Percentiles rank a stretch among this genome's conserved stretches.
Conservation (phyloP, 2,888 invertebrate species). For the Brachyptera risi region DNA sequence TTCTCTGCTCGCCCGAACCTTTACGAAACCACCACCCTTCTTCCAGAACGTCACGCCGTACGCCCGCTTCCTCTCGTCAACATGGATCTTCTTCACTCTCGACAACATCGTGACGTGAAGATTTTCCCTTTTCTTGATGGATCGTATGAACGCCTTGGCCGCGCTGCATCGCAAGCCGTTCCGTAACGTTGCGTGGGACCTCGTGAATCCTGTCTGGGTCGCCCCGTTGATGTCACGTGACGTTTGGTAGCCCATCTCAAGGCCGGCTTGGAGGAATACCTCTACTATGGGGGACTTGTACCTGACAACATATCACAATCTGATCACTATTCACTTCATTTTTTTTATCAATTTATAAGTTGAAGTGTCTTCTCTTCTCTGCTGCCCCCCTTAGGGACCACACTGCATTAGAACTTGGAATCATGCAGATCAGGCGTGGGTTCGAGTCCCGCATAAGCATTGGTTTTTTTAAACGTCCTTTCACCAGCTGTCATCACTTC, state of each 20-base stretch:
- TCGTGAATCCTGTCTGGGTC: conserved; percentile 73
- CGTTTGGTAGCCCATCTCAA: conserved; percentile 61
- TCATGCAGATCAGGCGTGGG: no score
- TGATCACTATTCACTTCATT: no score
- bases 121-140: conserved; percentile 45
- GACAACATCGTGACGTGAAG: conserved; percentile 9
- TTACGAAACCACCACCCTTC: conserved; percentile 47
- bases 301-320: no score
- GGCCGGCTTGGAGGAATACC: conserved; percentile 64
- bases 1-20: conserved; percentile 65
- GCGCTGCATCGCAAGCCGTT: conserved; percentile 79
- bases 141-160: conserved; percentile 74
- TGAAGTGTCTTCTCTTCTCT: no score
- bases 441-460: no score
- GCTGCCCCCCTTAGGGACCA: no score
- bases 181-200: conserved; percentile 70
- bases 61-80: not conserved
- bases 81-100: not conserved
- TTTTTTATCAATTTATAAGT: no score
- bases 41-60: conserved; percentile 65
- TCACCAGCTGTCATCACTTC: no score
- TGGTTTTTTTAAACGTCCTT: no score
- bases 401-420: no score
- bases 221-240: conserved; percentile 70
- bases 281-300: conserved; percentile 65